A percentile compares a stretch with the other conserved stretches of the same genome.
phyloP scores from a whole-genome alignment of 1,140 invertebrate species.

The Zeugodacus cucurbitae region DNA sequence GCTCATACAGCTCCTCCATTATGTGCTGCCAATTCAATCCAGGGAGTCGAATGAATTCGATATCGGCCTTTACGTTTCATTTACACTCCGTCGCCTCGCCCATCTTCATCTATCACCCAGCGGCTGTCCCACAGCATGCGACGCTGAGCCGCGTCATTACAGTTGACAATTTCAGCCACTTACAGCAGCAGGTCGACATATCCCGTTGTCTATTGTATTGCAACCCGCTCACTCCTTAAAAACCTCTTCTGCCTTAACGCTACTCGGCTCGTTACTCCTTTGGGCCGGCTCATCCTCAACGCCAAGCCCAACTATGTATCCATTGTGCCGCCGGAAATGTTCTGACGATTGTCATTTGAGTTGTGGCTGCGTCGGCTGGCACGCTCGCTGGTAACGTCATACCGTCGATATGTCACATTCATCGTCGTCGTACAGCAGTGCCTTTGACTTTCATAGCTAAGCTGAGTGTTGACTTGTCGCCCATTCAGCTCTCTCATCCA shows the following conservation, averaged over 20 bases:
- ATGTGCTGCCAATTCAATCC: neutral
- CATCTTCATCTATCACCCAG: neutral
- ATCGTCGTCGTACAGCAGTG: neutral
- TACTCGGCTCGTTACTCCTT: neutral
- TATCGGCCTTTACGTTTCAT: neutral
- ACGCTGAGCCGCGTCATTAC: neutral
- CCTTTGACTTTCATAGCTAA: neutral
- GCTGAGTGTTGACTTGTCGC: too few relatives aligned
- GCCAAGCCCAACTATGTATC: neutral
- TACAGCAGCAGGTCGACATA: neutral
- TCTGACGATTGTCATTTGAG: neutral
- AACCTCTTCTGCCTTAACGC: neutral
- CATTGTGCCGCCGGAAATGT: neutral
- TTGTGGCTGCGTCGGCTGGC: neutral
- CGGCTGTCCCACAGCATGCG: neutral
- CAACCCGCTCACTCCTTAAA: neutral
- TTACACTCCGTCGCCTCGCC: neutral
- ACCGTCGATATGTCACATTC: neutral
- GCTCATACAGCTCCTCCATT: neutral
- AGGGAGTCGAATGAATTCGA: neutral
- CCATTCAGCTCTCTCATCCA: too few relatives aligned
- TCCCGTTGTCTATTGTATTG: neutral
- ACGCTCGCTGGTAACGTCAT: neutral
- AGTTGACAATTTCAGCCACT: neutral
- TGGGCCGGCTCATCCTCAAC: neutral